Evolutionary conservation across 2,888 invertebrate species (phyloP), one percentile per base, ranked within the genome.

Genomic region (Cheilosia pagana): DNA sequence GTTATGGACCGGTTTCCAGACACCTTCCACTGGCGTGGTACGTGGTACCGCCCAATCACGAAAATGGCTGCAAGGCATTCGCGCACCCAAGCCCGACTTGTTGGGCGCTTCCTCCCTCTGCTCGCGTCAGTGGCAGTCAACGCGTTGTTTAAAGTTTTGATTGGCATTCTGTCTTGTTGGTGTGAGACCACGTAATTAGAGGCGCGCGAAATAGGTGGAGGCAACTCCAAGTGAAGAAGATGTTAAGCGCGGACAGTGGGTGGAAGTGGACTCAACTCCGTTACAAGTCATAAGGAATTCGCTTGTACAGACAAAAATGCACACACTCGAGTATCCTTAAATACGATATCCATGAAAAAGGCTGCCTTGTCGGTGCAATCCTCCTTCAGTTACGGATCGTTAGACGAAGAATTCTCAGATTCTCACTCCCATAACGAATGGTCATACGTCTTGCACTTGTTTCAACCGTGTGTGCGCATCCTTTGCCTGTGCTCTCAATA

Each of bases 21-120:
- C 67, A 72, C 65, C 68, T 70, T 79, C 53, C 45, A 65, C 31
- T 35, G 35, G 48, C 14, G 28, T 71, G 55, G 85, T 53, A 72
- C 14, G 28, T 71, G 55, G 85, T 53, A 72, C 81, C 86, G 81
- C 86, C 86, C 86, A 81, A 77, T 72, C 77, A 81, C 77, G 71
- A 77, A 86, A 86, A 81, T 86, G 86, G 86, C 86, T 86, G 81
- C 86, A 63, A 77, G 86, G 81, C 81, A 86, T 71, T 85, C 65
- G 55, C 65, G 55, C 60, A 59, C 52, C 65, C 55, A 81, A 75
- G 62, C 65, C 23, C 53, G 79, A 72, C 75, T 81, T 70, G 74
- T 19, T 23, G 10, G 68, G 57, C 16, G 59, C 70, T 83, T 59
- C 60, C 74, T 65, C 68, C 77, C 14, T 68, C 63, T 8, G 28